These are phyloP conservation scores for Xenopus laevis DNA, from an alignment of 2,113 vertebrate genomes.

Conservation along the genomic window DNA sequence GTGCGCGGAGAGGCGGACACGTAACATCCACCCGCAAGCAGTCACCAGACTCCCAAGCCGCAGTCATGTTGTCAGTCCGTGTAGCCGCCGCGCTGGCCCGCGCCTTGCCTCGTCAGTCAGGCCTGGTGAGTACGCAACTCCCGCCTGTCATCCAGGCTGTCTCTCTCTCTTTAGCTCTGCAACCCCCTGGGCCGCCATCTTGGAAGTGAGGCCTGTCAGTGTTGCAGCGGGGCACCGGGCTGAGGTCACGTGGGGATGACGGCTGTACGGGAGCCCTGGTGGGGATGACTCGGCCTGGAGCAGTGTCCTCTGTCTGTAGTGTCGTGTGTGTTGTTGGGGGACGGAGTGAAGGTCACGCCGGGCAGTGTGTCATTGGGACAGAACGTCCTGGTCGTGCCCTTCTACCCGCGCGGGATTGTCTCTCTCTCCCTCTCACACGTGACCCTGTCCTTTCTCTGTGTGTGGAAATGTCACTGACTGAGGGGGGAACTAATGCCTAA, in stretches of 20 bases:
- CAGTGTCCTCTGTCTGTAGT: no score
- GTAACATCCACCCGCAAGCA: background rate
- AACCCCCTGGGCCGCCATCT: background rate
- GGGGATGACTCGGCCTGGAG: rapidly evolving
- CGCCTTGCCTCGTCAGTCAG: constrained; percentile 76
- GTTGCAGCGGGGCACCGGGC: background rate
- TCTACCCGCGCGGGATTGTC: background rate
- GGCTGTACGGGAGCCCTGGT: rapidly evolving
- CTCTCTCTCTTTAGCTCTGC: background rate
- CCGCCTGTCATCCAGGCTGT: background rate
- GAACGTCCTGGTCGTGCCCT: background rate
- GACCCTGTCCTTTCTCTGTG: background rate
- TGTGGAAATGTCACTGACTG: background rate
- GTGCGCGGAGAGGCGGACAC: constrained; percentile 43
- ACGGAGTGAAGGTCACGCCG: rapidly evolving
- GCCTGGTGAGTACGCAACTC: constrained; percentile 63
- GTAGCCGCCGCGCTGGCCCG: constrained; percentile 81
- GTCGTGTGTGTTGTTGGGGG: background rate
- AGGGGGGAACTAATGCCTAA: background rate
- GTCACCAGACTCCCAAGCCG: rapidly evolving
- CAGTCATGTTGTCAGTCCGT: constrained; percentile 82
- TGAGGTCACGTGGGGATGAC: rapidly evolving
- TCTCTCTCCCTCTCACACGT: background rate
- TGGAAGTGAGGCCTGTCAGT: background rate
- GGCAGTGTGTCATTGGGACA: background rate